phyloP scores from a whole-genome alignment of 2,888 invertebrate species.

The Thyatira batis region DNA sequence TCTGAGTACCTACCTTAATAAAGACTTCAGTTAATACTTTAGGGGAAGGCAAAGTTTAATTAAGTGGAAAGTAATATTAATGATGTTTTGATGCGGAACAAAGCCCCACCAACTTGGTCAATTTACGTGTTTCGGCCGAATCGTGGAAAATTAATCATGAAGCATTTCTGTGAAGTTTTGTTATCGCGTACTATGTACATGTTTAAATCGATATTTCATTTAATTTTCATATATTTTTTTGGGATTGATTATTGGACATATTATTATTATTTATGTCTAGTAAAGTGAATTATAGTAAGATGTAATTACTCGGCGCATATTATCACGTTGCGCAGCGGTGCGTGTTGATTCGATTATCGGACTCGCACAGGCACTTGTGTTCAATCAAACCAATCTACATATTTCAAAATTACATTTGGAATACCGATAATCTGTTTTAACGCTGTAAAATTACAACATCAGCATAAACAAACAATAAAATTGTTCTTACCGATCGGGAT shows the following conservation, averaged over 20 bases:
- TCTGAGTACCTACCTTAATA: neutral
- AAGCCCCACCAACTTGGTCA: constrained; percentile 3
- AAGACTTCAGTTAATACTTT: neutral
- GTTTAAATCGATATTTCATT: too few species aligned
- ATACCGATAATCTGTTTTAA: too few species aligned
- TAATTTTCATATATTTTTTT: too few species aligned
- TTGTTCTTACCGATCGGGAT: too few species aligned
- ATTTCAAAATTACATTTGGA: too few species aligned
- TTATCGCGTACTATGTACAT: neutral
- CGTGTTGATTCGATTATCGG: constrained; percentile 9
- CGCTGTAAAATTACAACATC: too few species aligned
- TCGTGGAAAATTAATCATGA: neutral
- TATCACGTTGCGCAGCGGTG: neutral
- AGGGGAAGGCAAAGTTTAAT: constrained; percentile 3
- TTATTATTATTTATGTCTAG: too few species aligned
- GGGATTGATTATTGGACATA: too few species aligned
- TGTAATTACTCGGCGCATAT: neutral
- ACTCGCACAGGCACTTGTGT: neutral
- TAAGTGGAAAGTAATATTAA: constrained; percentile 4
- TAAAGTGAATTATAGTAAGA: neutral
- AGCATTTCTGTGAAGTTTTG: neutral
- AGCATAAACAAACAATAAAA: too few species aligned
- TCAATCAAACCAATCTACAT: too few species aligned
- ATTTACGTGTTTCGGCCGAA: neutral
- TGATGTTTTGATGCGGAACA: constrained; percentile 4